These are phyloP conservation scores for Sebastes matsubarae DNA, from an alignment of 2,797 vertebrate species.

Conservation along the genomic window DNA sequence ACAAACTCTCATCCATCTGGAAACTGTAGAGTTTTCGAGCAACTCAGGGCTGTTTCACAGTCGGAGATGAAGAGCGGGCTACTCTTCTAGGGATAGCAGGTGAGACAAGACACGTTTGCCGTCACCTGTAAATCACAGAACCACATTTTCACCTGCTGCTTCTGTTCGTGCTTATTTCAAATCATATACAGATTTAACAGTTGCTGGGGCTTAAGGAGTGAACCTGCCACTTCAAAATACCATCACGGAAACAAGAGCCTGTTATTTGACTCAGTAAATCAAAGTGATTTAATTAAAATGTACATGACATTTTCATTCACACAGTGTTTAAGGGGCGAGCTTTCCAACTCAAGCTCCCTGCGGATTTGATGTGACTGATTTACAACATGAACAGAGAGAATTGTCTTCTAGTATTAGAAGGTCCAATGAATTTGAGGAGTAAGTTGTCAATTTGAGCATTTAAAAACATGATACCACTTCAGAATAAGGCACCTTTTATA, in stretches of 20 bases:
- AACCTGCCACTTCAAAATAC: constrained; percentile 32
- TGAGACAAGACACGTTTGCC: constrained; percentile 15
- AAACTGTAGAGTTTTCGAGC: constrained; percentile 56
- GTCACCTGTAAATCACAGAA: constrained; percentile 65
- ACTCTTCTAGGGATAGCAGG: constrained; percentile 16
- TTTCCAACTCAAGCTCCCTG: constrained; percentile 21
- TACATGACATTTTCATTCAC: constrained; percentile 54
- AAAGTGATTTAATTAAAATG: constrained; percentile 65
- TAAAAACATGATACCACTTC: background rate
- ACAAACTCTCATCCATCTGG: constrained; percentile 67
- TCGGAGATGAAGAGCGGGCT: constrained; percentile 29
- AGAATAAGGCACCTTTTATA: background rate
- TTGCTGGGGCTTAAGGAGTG: background rate
- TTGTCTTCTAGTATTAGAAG: background rate
- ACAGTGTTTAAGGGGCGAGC: background rate
- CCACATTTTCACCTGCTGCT: constrained; percentile 59
- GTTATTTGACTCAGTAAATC: constrained; percentile 55
- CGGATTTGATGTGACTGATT: constrained; percentile 38
- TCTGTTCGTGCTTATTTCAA: constrained; percentile 49
- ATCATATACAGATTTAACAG: constrained; percentile 48
- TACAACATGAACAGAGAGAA: constrained; percentile 16
- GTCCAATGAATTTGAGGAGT: background rate
- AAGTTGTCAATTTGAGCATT: background rate
- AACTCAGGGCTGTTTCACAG: constrained; percentile 29
- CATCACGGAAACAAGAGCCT: constrained; percentile 48